phyloP scores from a whole-genome alignment of 1,140 invertebrate species.

The Arion vulgaris region DNA sequence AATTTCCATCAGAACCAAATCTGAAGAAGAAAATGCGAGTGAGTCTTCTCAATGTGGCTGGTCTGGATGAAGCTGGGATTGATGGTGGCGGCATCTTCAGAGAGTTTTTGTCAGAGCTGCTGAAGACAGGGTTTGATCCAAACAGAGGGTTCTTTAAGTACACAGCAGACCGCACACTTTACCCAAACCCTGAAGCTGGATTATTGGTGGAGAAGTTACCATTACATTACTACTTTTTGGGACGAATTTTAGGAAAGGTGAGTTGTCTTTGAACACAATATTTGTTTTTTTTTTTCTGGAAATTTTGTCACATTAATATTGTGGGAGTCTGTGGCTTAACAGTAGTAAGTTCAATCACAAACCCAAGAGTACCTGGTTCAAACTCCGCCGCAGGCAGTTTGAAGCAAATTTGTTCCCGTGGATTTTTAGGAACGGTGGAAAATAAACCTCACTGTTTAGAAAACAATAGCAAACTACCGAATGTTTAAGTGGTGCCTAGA shows the following conservation, averaged over 20 bases:
- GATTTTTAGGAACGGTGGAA: no score
- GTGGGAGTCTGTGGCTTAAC: no score
- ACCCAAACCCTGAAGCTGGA: conserved; percentile 94
- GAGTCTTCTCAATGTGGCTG: conserved; percentile 90
- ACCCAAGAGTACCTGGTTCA: no score
- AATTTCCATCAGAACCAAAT: conserved; percentile 82
- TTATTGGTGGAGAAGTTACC: conserved; percentile 87
- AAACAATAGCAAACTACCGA: no score
- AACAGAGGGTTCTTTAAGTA: conserved; percentile 94
- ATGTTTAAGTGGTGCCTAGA: no score
- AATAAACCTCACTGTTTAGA: no score
- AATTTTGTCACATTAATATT: no score
- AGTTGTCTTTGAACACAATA: neutral
- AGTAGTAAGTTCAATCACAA: no score
- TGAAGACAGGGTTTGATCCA: conserved; percentile 97
- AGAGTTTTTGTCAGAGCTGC: conserved; percentile 79
- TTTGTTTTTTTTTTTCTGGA: no score
- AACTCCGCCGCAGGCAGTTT: no score
- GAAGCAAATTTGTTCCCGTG: no score
- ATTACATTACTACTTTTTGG: conserved; percentile 96
- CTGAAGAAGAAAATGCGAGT: conserved; percentile 88
- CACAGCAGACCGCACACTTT: conserved; percentile 93
- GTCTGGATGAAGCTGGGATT: conserved; percentile 92
- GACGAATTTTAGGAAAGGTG: conserved; percentile 93
- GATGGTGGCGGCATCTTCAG: conserved; percentile 93